Percentiles rank a stretch among this genome's conserved stretches.
These are phyloP conservation scores for Nesoenas mayeri DNA, from an alignment of 2,113 vertebrate genomes.

Conservation along the genomic window DNA sequence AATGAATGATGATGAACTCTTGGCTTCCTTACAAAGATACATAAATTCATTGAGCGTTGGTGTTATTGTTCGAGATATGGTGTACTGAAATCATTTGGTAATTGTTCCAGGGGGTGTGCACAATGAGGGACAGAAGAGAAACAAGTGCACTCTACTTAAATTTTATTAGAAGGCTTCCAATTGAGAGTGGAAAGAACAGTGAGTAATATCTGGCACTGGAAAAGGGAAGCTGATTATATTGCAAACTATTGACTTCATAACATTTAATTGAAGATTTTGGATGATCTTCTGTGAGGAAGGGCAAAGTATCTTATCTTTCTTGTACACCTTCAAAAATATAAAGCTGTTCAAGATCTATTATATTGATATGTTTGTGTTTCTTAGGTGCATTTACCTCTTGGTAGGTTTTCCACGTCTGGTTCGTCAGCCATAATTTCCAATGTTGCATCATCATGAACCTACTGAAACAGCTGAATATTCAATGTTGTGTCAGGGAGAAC, in stretches of 20 bases:
- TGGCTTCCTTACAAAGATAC: background rate
- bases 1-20: background rate
- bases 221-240: background rate
- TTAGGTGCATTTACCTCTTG: background rate
- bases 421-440: background rate
- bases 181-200: background rate
- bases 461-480: background rate
- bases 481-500: background rate
- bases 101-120: background rate
- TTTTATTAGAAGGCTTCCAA: background rate
- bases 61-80: background rate
- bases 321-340: background rate
- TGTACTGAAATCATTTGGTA: background rate
- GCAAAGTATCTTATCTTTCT: background rate
- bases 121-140: background rate
- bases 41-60: background rate
- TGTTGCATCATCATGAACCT: background rate
- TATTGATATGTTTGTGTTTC: background rate
- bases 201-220: background rate
- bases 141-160: background rate
- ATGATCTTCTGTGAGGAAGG: background rate
- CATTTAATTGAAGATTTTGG: background rate
- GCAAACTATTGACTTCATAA: background rate
- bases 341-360: background rate
- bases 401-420: background rate